Percentiles rank a stretch among this genome's conserved stretches.
Conservation (phyloP, 2,797 vertebrate genomes). For the Brotula barbata region DNA sequence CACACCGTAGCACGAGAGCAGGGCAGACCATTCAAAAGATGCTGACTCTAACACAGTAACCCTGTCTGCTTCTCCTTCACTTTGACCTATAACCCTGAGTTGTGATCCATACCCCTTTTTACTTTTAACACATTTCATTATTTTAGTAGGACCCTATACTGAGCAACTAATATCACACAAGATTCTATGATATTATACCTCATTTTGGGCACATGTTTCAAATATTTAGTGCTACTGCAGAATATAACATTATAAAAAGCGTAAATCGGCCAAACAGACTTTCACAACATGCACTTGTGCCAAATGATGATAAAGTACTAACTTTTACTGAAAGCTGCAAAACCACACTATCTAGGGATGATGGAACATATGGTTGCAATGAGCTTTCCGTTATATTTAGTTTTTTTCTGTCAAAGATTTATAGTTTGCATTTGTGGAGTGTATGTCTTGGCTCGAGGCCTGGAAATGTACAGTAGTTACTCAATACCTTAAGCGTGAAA, state of each 20-base stretch:
- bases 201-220: constrained; percentile 10
- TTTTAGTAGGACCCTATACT: constrained; percentile 4
- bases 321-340: constrained; percentile 21
- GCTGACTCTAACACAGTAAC: constrained; percentile 4
- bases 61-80: constrained; percentile 15
- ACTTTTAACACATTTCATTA: constrained; percentile 17
- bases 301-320: constrained; percentile 60
- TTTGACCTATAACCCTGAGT: constrained; percentile 28
- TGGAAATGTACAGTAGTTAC: constrained; percentile 45
- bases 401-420: constrained; percentile 50
- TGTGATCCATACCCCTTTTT: constrained; percentile 20
- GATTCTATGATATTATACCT: constrained; percentile 14
- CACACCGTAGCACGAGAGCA: constrained; percentile 6
- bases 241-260: constrained; percentile 24
- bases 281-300: constrained; percentile 33
- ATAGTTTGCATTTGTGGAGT: constrained; percentile 52
- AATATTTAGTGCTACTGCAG: constrained; percentile 10
- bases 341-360: constrained; percentile 39
- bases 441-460: constrained; percentile 57
- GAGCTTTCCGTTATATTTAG: constrained; percentile 38
- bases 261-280: constrained; percentile 39
- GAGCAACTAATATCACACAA: constrained; percentile 1
- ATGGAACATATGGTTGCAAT: constrained; percentile 36
- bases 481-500: constrained; percentile 47
- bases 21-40: constrained; percentile 9